Conservation (phyloP, 2,888 invertebrate genomes). For the Dastarcus helophoroides region DNA sequence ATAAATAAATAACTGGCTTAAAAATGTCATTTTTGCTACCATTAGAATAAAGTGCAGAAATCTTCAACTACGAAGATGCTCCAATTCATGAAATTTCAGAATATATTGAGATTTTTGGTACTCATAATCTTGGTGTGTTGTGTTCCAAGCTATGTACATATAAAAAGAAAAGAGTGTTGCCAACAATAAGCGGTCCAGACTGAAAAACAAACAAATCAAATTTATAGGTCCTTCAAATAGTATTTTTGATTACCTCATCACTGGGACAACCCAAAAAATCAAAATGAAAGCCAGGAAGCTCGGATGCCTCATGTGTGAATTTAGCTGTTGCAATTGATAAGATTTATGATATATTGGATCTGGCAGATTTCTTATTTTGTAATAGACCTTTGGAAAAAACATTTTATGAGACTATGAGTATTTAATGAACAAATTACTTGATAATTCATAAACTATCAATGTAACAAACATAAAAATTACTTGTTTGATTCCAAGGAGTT, state of each 20-base stretch:
- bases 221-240: no score
- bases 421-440: no score
- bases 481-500: constrained; percentile 50
- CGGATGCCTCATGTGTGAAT: constrained; percentile 50
- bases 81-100: constrained; percentile 39
- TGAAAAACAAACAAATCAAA: constrained; percentile 27
- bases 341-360: constrained; percentile 45
- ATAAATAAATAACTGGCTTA: no score
- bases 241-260: constrained; percentile 51
- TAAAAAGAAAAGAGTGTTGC: constrained; percentile 43
- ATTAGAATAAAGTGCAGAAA: no score
- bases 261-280: constrained; percentile 47
- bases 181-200: constrained; percentile 45
- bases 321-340: constrained; percentile 39
- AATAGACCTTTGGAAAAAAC: constrained; percentile 39
- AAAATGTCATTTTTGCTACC: no score
- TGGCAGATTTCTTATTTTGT: constrained; percentile 40
- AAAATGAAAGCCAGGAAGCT: constrained; percentile 46
- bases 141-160: constrained; percentile 50
- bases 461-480: constrained; percentile 13
- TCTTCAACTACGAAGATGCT: constrained; percentile 18
- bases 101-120: constrained; percentile 43
- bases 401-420: constrained; percentile 1
- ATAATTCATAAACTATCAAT: constrained; percentile 1
- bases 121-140: constrained; percentile 43